phyloP scores from a whole-genome alignment of 2,888 invertebrate species.

The Caenorhabditis imperialis region DNA sequence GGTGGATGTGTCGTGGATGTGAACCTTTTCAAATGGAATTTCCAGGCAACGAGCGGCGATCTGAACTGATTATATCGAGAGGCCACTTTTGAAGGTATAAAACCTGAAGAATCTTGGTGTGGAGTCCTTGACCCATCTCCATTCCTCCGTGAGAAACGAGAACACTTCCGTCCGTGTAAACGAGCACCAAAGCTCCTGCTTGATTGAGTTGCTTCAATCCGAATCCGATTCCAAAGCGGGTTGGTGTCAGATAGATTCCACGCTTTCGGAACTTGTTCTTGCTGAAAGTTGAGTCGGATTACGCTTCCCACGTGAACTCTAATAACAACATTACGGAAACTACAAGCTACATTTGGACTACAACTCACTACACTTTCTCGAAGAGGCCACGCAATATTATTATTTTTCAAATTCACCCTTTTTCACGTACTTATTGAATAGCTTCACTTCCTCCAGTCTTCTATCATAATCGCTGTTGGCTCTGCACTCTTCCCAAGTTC shows the following conservation, averaged over 20 bases:
- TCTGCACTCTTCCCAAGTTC: slow-evolving; percentile 78
- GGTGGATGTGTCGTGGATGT: slow-evolving; percentile 86
- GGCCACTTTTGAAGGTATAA: neutral
- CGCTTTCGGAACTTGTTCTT: slow-evolving; percentile 69
- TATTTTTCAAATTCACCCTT: neutral
- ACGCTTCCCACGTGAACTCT: neutral
- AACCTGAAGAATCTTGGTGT: slow-evolving; percentile 93
- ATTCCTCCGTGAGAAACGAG: slow-evolving; percentile 89
- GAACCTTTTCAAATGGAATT: slow-evolving; percentile 69
- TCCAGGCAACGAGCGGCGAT: slow-evolving; percentile 73
- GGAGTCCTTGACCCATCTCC: slow-evolving; percentile 96
- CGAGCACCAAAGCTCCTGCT: slow-evolving; percentile 87
- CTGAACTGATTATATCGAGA: slow-evolving; percentile 34
- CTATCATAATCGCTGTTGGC: slow-evolving; percentile 73
- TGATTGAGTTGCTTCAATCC: slow-evolving; percentile 77
- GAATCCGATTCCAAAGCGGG: slow-evolving; percentile 78
- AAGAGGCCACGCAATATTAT: neutral
- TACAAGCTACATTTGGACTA: too few relatives aligned
- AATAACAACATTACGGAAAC: neutral
- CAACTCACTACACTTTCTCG: too few relatives aligned
- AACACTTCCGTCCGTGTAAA: slow-evolving; percentile 88
- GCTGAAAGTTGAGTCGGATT: too few relatives aligned
- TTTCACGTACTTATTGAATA: slow-evolving; percentile 78
- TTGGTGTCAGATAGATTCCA: slow-evolving; percentile 75
- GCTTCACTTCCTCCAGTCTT: slow-evolving; percentile 70